Percentiles rank a stretch among this genome's conserved stretches.
Evolutionary conservation across 2,888 invertebrate species (phyloP).

Genomic region (Parnassius apollo): DNA sequence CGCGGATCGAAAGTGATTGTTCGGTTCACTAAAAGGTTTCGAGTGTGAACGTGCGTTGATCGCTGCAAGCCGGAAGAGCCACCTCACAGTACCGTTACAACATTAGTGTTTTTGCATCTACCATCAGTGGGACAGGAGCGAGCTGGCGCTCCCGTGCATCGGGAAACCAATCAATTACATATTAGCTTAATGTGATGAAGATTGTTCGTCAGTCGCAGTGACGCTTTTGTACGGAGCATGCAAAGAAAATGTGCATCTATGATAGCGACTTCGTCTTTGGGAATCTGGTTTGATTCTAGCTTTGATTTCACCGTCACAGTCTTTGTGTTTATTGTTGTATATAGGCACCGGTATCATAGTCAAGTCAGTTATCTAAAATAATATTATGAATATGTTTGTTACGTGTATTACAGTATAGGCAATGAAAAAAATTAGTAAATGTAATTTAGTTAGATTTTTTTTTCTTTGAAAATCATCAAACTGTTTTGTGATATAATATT

Average conservation of each 20-base stretch:
- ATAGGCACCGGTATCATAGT: no score
- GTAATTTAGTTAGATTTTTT: no score
- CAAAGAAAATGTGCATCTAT: slow-evolving; percentile 45
- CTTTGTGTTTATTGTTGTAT: neutral
- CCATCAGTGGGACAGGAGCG: slow-evolving; percentile 72
- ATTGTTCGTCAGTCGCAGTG: slow-evolving; percentile 55
- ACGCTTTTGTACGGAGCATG: slow-evolving; percentile 62
- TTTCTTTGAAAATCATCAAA: no score
- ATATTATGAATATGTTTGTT: no score
- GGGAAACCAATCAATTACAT: slow-evolving; percentile 77
- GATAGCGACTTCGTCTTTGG: slow-evolving; percentile 27
- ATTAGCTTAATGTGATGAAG: slow-evolving; percentile 77
- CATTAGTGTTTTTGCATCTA: slow-evolving; percentile 75
- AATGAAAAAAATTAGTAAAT: no score
- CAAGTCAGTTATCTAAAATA: no score
- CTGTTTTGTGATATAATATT: no score
- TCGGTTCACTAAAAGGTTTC: slow-evolving; percentile 20
- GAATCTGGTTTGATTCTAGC: slow-evolving; percentile 57
- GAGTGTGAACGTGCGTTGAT: slow-evolving; percentile 30
- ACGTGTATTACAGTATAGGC: no score
- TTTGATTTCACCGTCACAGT: slow-evolving; percentile 36
- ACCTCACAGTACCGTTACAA: slow-evolving; percentile 56
- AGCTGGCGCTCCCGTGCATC: slow-evolving; percentile 56
- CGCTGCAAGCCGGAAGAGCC: slow-evolving; percentile 46
- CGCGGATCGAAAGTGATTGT: slow-evolving; percentile 19